Base-by-base conservation (phyloP, 2,113 vertebrate genomes). In the Colistium nudipinnis region DNA sequence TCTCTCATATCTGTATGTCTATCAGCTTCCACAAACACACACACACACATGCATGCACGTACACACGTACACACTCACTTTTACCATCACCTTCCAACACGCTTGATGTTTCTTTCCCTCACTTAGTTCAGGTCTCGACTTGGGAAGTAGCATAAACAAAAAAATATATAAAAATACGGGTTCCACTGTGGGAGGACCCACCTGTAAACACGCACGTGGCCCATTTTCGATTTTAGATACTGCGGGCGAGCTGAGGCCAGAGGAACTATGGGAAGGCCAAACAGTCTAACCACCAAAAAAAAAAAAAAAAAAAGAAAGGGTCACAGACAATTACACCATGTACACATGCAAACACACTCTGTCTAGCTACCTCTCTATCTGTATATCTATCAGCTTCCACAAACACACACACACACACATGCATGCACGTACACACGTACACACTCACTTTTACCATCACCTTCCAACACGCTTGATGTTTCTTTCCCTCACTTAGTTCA, bases 251-350 rank as follows among this genome's bases (percentile, higher is more conserved):
- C 70, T 24, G 54, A 48, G 36, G 27, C 31, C 28, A 79, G 52
- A 65, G 60, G 60, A 82, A 83, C 77, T 81, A 69, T 60, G 84
- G 74, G 81, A 87, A 89, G 80, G 85, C 82, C 86, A 87, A 87
- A 81, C 80, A 71, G 76, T 74, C 73, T 68, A 70, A 82, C 85
- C 80, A 68, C 74, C 7, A 75, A 82, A 64, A 65, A 10, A 22
- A 52, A 44, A 16, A n/a, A n/a, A 12, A 28, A 17, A 24, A 25
- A 61, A 61, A 36, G 56, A 51, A 54, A 65, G 66, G 73, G 63
- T 81, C 67, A 84, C 70, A 74, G 48, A 79, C 77, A 83, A 67
- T 74, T 62, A 74, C 68, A 75, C 62, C 33, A 62, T 55, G 39
- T 19, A 75, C 53, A 74, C 65, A 69, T 22, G 53, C 53, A 85